Base-by-base conservation (phyloP, 1,140 invertebrate species). In the Drosophila nigrodunni region DNA sequence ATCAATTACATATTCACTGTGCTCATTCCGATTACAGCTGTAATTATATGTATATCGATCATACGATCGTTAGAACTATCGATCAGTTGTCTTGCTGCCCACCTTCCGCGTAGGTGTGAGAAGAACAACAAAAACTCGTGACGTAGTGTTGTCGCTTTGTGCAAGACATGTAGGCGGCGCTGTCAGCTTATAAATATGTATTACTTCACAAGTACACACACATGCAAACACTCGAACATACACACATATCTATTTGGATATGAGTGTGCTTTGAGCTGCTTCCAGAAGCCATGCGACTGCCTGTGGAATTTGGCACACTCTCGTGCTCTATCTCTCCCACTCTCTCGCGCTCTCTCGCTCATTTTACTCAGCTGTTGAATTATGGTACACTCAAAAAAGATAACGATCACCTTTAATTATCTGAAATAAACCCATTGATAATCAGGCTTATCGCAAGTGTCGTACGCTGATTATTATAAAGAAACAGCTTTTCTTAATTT, bases 261-360 rank as follows among this genome's bases (percentile, higher is more conserved):
- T 43, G 35, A 35, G 54, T 43, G 11, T 47, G 65, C 49, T 54
- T 34, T 61, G 49, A 69, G 71, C 41, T 69, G 62, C 43, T 78
- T 82, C 71, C 86, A 70, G 82, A 87, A 87, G 82, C 82, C 82
- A 87, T 87, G 82, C 64, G 46, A 59, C 37, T 54, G 62, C 62
- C 37, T 61, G 50, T 64, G 79, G 83, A 82, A 88, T 87, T 77
- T 61, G 43, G 66, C 64, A 57, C 55, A 9, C 55, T 66, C 50
- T 35, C 25, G 25, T 30, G 3, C 25, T 30, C 25, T 30, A 30
- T 30, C 25, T 5, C 25, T 30, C 3, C 25, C 25, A 5, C 25
- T 30, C 25, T 8, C 60, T 50, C 75, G 44, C 75, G 44, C 71
- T 74, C 76, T 71, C 57, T 61, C 11, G 41, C 43, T 46, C 52